A percentile compares a stretch with the other conserved stretches of the same genome.
Evolutionary conservation across 2,888 invertebrate genomes (phyloP).

Genomic region (Calliopum simillimum): DNA sequence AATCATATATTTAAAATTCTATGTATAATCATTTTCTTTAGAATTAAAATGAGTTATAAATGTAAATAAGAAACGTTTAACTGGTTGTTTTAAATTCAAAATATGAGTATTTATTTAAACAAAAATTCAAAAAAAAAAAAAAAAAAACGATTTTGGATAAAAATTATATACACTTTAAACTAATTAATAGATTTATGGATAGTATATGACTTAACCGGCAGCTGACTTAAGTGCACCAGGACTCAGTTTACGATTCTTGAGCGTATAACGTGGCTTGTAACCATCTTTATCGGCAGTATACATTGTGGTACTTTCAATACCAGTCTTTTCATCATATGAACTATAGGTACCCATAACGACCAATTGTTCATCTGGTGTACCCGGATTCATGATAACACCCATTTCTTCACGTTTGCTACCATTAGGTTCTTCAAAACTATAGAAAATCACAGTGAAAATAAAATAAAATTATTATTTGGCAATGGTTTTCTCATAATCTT

Average conservation of each 20-base stretch:
- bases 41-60: too few species aligned
- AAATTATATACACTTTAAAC: neutral
- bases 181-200: neutral
- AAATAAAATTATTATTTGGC: neutral
- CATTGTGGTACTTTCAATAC: conserved; percentile 61
- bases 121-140: neutral
- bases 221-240: conserved; percentile 56
- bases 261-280: conserved; percentile 60
- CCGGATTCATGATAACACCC: conserved; percentile 64
- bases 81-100: neutral
- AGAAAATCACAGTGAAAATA: neutral
- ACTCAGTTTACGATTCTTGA: conserved; percentile 61
- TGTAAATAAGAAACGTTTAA: neutral
- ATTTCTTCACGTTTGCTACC: conserved; percentile 64
- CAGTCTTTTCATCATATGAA: conserved; percentile 59
- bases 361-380: conserved; percentile 60
- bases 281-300: conserved; percentile 67
- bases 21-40: too few species aligned
- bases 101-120: neutral
- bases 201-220: conserved; percentile 53
- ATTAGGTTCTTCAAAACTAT: conserved; percentile 61
- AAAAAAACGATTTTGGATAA: conserved; percentile 7
- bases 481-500: neutral
- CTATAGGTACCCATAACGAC: conserved; percentile 64
- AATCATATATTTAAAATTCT: too few species aligned